Conservation (phyloP, 2,888 invertebrate genomes). For the Strigamia maritima region DNA sequence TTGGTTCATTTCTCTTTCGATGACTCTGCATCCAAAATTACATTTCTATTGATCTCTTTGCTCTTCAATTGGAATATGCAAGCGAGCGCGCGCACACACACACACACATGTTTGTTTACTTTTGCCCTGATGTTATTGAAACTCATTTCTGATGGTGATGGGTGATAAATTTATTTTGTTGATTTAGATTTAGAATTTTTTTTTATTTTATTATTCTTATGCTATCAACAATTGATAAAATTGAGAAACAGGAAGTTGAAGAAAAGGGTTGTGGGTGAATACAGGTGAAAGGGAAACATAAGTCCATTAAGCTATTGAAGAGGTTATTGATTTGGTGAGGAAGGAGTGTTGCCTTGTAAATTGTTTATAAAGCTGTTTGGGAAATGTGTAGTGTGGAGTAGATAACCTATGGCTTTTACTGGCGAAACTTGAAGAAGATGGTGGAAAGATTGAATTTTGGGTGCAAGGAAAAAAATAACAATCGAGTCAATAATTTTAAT, state of each 20-base stretch:
- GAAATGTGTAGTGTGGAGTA: neutral
- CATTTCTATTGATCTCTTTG: slow-evolving; percentile 34
- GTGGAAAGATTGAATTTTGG: neutral
- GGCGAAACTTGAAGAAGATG: neutral
- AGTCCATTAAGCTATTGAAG: slow-evolving; percentile 20
- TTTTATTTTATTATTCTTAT: neutral
- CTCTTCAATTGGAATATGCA: slow-evolving; percentile 32
- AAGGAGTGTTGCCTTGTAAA: slow-evolving; percentile 17
- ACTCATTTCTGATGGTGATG: slow-evolving; percentile 30
- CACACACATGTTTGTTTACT: slow-evolving; percentile 9
- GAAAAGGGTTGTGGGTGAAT: slow-evolving; percentile 10
- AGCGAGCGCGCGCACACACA: neutral
- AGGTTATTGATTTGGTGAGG: slow-evolving; percentile 18
- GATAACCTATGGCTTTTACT: slow-evolving; percentile 31
- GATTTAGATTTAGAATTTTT: slow-evolving; percentile 8
- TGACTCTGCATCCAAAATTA: slow-evolving; percentile 24
- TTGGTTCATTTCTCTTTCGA: slow-evolving; percentile 26
- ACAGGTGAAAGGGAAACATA: slow-evolving; percentile 21
- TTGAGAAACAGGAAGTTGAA: slow-evolving; percentile 22
- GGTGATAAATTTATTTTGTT: slow-evolving; percentile 20
- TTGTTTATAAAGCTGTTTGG: slow-evolving; percentile 28
- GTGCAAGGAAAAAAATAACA: neutral
- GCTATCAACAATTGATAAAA: slow-evolving; percentile 8
- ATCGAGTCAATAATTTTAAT: neutral
- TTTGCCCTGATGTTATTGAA: slow-evolving; percentile 25